Base-by-base conservation (phyloP, 2,888 invertebrate genomes). In the Drosophila suboccidentalis region DNA sequence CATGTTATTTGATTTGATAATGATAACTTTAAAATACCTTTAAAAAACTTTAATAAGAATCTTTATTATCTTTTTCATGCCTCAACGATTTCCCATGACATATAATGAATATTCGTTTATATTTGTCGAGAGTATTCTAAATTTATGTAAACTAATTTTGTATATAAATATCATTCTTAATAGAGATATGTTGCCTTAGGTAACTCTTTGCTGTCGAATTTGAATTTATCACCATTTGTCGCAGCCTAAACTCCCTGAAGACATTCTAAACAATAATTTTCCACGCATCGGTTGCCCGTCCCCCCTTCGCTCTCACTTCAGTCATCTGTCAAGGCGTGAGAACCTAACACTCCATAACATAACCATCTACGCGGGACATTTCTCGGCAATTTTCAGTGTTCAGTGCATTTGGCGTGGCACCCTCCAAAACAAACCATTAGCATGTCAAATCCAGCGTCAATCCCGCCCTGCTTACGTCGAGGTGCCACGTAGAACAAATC, bases 151-250 rank as follows among this genome's bases (percentile, higher is more conserved):
- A 3, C 6, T 5, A n/a, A n/a, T 32, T n/a, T 44, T 44, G n/a
- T 19, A 13, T 43, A 32, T 43, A 43, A 34, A 44, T 55, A 44
- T 11, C 22, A 47, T 47, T 11, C 58, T 15, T 38, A 38, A 38
- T 47, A 38, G 38, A 47, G 46, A 39, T 58, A 47, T 47, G 11
- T 9, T 39, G 46, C 41, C 17, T 11, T 17, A 15, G 26, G 59
- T 36, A 49, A 39, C 46, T 15, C 39, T n/a, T 54, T 62, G 15
- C 1, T n/a, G 49, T 57, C 46, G 26, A 54, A 39, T 32, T 49
- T 57, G 36, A 57, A 82, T 80, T 78, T 57, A 86, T 78, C 71
- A 72, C 78, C 64, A 86, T 85, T 82, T 85, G 86, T 80, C 82
- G 49, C 59, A 39, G 39, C 51, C 10, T 38, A 50, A 64, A 68